phyloP scores from a whole-genome alignment of 2,113 vertebrate genomes.

The Gallinago paraguaiae region DNA sequence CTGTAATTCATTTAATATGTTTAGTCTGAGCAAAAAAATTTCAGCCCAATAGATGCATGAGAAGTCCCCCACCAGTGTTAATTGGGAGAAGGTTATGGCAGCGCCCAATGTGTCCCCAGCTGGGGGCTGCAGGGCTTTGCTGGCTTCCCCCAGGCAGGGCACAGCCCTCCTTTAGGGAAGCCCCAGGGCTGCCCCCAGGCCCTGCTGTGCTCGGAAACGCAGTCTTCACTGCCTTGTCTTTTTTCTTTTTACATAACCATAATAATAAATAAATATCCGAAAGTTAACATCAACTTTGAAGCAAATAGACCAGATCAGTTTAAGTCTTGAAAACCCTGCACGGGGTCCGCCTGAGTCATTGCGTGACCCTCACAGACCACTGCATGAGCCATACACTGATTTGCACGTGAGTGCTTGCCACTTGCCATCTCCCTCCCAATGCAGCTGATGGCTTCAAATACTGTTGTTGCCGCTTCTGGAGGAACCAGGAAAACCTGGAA shows the following conservation, averaged over 20 bases:
- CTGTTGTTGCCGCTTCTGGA: neutral
- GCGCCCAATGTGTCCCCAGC: neutral
- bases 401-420: fast-evolving
- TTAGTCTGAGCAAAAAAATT: constrained; percentile 53
- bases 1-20: constrained; percentile 63
- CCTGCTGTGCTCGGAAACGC: neutral
- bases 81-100: neutral
- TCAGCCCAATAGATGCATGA: neutral
- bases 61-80: neutral
- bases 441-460: neutral
- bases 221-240: neutral
- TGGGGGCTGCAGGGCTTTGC: neutral
- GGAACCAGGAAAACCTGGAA: neutral
- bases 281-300: neutral
- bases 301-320: neutral
- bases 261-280: neutral
- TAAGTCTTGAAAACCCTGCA: neutral
- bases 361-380: too few species aligned
- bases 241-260: neutral
- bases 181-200: neutral
- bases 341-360: neutral
- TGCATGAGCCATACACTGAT: neutral
- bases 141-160: neutral
- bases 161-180: neutral
- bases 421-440: neutral